Evolutionary conservation across 2,113 vertebrate genomes (phyloP), one percentile per base, ranked within the genome.

Genomic region (Colossoma macropomum): DNA sequence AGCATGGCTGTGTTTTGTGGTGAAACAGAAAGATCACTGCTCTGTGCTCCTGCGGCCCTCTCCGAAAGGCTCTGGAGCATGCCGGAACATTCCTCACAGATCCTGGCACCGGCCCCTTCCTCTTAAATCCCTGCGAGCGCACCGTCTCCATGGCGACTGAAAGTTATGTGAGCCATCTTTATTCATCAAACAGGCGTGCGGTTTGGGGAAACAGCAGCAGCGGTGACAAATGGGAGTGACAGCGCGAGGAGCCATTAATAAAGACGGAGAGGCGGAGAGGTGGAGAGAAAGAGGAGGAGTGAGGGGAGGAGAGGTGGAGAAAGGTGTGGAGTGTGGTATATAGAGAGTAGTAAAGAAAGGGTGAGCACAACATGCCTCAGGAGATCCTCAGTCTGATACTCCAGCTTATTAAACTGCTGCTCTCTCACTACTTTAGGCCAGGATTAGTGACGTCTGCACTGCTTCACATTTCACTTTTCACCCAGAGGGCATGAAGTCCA

Each of bases 131-230:
- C 77, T 75, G 76, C 9, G 70, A 77, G 56, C 71, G 54, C 38
- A 21, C 56, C 48, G 87, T 86, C 88, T 89, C 88, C 84, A 89
- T 88, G 87, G 88, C 74, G 86, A 87, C 79, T 28, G 38, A 70
- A 86, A 82, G 75, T 83, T 85, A 83, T 84, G 28, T 71, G 85
- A 81, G 81, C 83, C 84, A 85, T 89, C 73, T 83, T 89, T 87
- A 88, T 87, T 86, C 86, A 85, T 83, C 84, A 78, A 70, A 80
- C 65, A 16, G 30, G 66, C 38, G 38, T 32, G 19, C 70, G 60
- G 72, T 48, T 84, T 86, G 78, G 75, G 56, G 60, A 70, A 45
- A 80, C 70, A 79, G 71, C 27, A 30, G 74, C 75, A 77, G 54
- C 69, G 66, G 54, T 85, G 85, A 85, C 54, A 83, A 86, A 86